Conservation (phyloP, 53 echinoderm and acorn worm genomes). For the Henricia sp. region DNA sequence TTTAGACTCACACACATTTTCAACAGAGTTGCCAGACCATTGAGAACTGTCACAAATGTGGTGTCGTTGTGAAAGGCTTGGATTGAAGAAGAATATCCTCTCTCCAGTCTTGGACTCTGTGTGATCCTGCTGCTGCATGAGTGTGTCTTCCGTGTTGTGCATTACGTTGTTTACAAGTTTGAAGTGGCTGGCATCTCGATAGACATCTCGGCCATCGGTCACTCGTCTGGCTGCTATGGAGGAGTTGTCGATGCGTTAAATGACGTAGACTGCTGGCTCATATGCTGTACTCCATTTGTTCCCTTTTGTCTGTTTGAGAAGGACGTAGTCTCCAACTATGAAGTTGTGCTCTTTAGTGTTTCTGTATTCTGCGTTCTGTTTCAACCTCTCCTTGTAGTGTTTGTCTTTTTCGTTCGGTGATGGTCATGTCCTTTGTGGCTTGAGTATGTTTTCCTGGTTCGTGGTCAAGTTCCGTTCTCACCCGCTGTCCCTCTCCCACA, state of each 20-base stretch:
- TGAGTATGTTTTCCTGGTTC: neutral
- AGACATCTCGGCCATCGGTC: constrained; percentile 45
- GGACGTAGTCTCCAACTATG: constrained; percentile 60
- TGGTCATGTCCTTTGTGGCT: neutral
- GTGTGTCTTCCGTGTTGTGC: neutral
- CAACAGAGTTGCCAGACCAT: no score
- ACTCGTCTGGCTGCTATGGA: constrained; percentile 55
- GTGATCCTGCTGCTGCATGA: constrained; percentile 1
- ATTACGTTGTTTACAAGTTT: constrained; percentile 58
- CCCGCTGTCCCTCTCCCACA: no score
- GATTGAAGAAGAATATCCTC: constrained; percentile 18
- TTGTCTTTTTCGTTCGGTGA: constrained; percentile 40
- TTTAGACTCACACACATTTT: no score
- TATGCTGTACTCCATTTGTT: constrained; percentile 65
- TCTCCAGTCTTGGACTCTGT: constrained; percentile 5
- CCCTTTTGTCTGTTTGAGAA: constrained; percentile 58
- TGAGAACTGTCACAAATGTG: no score
- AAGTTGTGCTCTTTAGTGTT: constrained; percentile 56
- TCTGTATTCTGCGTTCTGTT: constrained; percentile 37
- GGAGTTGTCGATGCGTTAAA: constrained; percentile 54
- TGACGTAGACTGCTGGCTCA: constrained; percentile 64
- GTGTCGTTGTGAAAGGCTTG: no score
- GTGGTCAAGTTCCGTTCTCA: constrained; percentile 64
- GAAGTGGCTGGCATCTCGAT: constrained; percentile 58
- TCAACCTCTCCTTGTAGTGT: constrained; percentile 49